Percentiles rank a stretch among this genome's conserved stretches.
These are phyloP conservation scores for Steinernema carpocapsae DNA, from an alignment of 2,888 invertebrate species.

Conservation along the genomic window DNA sequence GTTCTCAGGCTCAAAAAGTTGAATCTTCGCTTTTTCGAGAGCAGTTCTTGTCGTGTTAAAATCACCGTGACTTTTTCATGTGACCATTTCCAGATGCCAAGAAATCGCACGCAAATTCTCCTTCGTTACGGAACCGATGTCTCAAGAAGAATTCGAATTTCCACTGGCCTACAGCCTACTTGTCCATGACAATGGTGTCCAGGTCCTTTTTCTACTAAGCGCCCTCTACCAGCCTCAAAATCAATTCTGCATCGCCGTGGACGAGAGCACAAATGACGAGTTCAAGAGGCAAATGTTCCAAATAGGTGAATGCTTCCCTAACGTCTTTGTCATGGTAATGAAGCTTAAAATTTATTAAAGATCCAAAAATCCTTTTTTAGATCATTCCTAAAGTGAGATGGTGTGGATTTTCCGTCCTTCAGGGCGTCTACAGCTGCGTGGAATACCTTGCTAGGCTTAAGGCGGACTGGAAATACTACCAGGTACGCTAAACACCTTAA, in stretches of 20 bases:
- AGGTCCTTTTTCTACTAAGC: constrained; percentile 53
- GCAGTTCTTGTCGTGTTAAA: too few species aligned
- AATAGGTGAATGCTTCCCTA: constrained; percentile 51
- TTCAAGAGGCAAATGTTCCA: constrained; percentile 50
- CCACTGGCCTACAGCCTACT: constrained; percentile 46
- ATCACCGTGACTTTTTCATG: too few species aligned
- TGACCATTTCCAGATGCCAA: constrained; percentile 6
- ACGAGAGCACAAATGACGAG: constrained; percentile 45
- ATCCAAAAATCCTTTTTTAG: constrained; percentile 31
- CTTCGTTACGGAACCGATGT: constrained; percentile 39
- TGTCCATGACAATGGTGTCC: constrained; percentile 40
- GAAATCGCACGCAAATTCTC: constrained; percentile 28
- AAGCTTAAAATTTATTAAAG: not conserved
- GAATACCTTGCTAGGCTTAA: constrained; percentile 23
- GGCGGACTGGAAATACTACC: constrained; percentile 46
- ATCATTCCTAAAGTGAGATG: constrained; percentile 36
- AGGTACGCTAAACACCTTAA: constrained; percentile 23
- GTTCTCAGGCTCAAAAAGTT: constrained; percentile 26
- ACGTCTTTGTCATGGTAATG: constrained; percentile 57
- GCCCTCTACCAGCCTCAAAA: constrained; percentile 63
- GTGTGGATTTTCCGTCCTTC: constrained; percentile 39
- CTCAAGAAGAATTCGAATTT: constrained; percentile 43
- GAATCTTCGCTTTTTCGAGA: not conserved
- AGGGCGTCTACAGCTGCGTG: constrained; percentile 39
- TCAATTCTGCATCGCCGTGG: constrained; percentile 58